A percentile compares a stretch with the other conserved stretches of the same genome.
Evolutionary conservation across 2,797 vertebrate genomes (phyloP).

Genomic region (Hyperoplus lanceolatus): DNA sequence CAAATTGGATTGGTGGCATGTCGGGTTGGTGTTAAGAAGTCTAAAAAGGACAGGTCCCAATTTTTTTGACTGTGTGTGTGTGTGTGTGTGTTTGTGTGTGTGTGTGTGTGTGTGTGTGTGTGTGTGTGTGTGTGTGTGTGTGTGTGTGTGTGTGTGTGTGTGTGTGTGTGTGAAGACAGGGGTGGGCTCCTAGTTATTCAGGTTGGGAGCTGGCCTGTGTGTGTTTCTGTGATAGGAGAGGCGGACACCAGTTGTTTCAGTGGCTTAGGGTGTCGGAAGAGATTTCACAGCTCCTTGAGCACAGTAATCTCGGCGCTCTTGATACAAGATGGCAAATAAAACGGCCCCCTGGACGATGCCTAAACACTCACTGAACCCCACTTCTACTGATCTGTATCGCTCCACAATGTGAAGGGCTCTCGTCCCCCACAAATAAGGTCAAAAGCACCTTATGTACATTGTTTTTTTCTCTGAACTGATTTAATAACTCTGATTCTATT

Average conservation of each 20-base stretch:
- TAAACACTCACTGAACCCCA: constrained; percentile 68
- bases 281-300: constrained; percentile 86
- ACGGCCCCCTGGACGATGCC: constrained; percentile 69
- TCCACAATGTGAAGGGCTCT: constrained; percentile 24
- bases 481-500: background rate
- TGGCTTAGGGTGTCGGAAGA: constrained; percentile 77
- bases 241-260: constrained; percentile 79
- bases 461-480: constrained; percentile 29
- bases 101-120: constrained; percentile 33
- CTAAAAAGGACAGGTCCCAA: constrained; percentile 64
- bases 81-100: too few relatives aligned
- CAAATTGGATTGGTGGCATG: constrained; percentile 78
- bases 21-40: constrained; percentile 70
- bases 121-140: constrained; percentile 33
- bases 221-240: constrained; percentile 74
- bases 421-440: constrained; percentile 57
- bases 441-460: constrained; percentile 7
- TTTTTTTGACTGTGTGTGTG: constrained; percentile 58
- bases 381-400: constrained; percentile 62
- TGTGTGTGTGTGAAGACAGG: constrained; percentile 8
- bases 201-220: constrained; percentile 63
- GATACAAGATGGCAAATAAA: constrained; percentile 84
- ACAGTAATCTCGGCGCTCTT: constrained; percentile 81
- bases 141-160: constrained; percentile 33
- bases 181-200: constrained; percentile 71